phyloP scores from a whole-genome alignment of 2,113 vertebrate species.

The Sinocyclocheilus maitianheensis region DNA sequence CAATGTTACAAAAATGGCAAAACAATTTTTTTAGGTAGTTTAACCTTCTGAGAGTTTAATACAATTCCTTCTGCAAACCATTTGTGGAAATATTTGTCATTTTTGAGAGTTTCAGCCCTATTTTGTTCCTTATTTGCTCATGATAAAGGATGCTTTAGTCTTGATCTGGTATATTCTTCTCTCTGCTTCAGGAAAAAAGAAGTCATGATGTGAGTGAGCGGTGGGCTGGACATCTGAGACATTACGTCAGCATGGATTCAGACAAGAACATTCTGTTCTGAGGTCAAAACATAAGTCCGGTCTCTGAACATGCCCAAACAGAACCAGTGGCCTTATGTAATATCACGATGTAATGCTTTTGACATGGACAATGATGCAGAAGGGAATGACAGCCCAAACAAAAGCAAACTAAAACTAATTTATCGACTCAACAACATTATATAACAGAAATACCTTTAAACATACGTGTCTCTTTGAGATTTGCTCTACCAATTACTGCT shows the following conservation, averaged over 20 bases:
- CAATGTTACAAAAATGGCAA: not conserved
- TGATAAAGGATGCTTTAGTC: not conserved
- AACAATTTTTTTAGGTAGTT: not conserved
- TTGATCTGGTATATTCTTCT: not conserved
- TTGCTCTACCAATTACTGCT: not conserved
- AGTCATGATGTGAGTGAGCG: slow-evolving; percentile 8
- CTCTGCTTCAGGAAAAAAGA: not conserved
- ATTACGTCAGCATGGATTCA: not conserved
- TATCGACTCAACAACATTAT: not conserved
- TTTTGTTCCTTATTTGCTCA: not conserved
- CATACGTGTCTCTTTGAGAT: not conserved
- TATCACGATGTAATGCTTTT: slow-evolving; percentile 47
- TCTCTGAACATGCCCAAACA: slow-evolving; percentile 62
- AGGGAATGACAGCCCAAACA: not conserved
- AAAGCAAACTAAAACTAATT: slow-evolving; percentile 2
- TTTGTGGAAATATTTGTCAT: not conserved
- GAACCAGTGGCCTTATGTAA: slow-evolving; percentile 65
- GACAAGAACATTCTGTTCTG: slow-evolving; percentile 53
- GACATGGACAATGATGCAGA: slow-evolving; percentile 41
- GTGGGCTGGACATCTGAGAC: slow-evolving; percentile 24
- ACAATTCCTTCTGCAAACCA: not conserved
- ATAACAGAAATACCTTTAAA: slow-evolving; percentile 2
- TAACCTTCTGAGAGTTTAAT: not conserved
- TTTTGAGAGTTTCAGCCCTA: no score
- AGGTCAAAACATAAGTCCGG: not conserved